A percentile compares a stretch with the other conserved stretches of the same genome.
Evolutionary conservation across 2,797 vertebrate species (phyloP).

Genomic region (Microctenopoma stevenorrisi): DNA sequence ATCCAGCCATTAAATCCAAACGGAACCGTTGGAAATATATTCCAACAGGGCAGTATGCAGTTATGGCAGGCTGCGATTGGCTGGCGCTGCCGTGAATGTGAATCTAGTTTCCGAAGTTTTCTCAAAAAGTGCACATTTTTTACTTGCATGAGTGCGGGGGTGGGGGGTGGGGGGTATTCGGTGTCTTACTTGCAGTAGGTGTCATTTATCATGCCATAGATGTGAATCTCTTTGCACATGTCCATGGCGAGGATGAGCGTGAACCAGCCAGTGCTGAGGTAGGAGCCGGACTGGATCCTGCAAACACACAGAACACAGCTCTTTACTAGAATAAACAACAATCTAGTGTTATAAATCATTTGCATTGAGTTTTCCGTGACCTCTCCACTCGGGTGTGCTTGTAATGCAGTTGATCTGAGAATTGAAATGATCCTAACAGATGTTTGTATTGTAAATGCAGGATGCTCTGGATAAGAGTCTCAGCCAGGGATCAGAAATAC

Average conservation of each 20-base stretch:
- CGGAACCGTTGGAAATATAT: slow-evolving; percentile 48
- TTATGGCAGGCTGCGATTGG: slow-evolving; percentile 44
- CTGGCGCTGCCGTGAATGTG: slow-evolving; percentile 31
- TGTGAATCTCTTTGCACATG: slow-evolving; percentile 95
- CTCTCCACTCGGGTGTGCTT: slow-evolving; percentile 18
- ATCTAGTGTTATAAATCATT: not conserved
- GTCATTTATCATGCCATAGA: slow-evolving; percentile 99
- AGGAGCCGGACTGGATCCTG: slow-evolving; percentile 97
- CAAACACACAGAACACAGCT: slow-evolving; percentile 60
- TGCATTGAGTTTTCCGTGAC: slow-evolving; percentile 24
- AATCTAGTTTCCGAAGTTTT: slow-evolving; percentile 45
- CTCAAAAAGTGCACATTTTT: slow-evolving; percentile 29
- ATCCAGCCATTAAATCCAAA: slow-evolving; percentile 67
- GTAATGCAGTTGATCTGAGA: slow-evolving; percentile 29
- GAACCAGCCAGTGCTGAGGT: slow-evolving; percentile 99
- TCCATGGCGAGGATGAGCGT: slow-evolving; percentile 99
- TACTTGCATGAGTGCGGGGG: slow-evolving; percentile 9
- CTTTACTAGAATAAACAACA: not conserved
- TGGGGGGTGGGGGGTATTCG: not conserved
- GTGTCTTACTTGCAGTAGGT: slow-evolving; percentile 97
- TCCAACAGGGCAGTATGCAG: slow-evolving; percentile 29
- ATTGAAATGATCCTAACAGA: slow-evolving; percentile 38
- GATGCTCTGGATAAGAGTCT: slow-evolving; percentile 5
- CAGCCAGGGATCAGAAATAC: slow-evolving; percentile 14
- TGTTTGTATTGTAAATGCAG: slow-evolving; percentile 33